Conservation (phyloP, 2,888 invertebrate genomes). For the Hofmannophila pseudospretella region DNA sequence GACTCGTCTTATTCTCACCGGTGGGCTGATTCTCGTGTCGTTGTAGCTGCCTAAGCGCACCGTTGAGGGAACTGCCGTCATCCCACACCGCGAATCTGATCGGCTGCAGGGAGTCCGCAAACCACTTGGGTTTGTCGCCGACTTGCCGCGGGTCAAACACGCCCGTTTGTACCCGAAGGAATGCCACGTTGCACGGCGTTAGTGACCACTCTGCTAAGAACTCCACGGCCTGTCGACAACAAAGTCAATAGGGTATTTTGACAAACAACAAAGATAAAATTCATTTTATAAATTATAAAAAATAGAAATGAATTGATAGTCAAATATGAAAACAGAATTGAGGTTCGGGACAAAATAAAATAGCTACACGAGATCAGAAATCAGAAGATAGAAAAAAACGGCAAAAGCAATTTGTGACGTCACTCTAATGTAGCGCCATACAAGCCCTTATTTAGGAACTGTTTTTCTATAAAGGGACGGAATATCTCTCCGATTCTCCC, state of each 20-base stretch:
- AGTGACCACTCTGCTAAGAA: slow-evolving; percentile 99
- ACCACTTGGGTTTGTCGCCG: slow-evolving; percentile 99
- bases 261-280: no score
- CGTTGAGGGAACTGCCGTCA: slow-evolving; percentile 88
- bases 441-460: no score
- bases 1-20: no score
- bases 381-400: no score
- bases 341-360: no score
- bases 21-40: slow-evolving; percentile 89
- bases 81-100: slow-evolving; percentile 96
- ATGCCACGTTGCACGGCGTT: slow-evolving; percentile 98
- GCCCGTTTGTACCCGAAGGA: slow-evolving; percentile 97
- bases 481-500: no score
- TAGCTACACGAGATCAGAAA: no score
- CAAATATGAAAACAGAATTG: no score
- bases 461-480: no score
- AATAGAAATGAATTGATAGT: no score
- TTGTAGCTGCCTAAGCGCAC: slow-evolving; percentile 84
- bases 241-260: no score
- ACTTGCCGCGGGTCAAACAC: slow-evolving; percentile 95
- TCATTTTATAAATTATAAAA: neutral
- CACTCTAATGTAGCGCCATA: neutral
- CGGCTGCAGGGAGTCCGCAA: slow-evolving; percentile 90
- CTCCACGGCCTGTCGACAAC: slow-evolving; percentile 89
- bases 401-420: no score